These are phyloP conservation scores for Lineus longissimus DNA, from an alignment of 1,140 invertebrate species.

Conservation along the genomic window DNA sequence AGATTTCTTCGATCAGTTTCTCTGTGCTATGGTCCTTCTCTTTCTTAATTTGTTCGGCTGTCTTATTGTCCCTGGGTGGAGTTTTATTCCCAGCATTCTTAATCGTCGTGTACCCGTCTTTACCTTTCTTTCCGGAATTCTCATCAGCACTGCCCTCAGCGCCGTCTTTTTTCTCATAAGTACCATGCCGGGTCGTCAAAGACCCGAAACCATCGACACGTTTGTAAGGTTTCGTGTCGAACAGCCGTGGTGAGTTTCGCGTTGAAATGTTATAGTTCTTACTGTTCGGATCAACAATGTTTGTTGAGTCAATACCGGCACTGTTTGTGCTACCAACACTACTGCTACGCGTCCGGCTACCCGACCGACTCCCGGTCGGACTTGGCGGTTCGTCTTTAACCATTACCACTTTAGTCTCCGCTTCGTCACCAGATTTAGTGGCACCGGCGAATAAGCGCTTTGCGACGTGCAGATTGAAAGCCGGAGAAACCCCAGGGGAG, in stretches of 20 bases:
- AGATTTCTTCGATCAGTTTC: too few relatives aligned
- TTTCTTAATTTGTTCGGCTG: too few relatives aligned
- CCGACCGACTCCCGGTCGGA: constrained; percentile 11
- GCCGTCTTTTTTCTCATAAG: constrained; percentile 14
- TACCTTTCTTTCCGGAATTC: too few relatives aligned
- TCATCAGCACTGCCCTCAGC: too few relatives aligned
- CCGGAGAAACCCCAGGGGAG: not conserved
- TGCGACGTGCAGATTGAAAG: not conserved
- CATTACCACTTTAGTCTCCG: not conserved
- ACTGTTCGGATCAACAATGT: not conserved
- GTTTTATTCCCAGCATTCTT: too few relatives aligned
- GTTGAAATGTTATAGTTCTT: constrained; percentile 27
- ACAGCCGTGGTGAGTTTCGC: constrained; percentile 23
- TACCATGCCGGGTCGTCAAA: constrained; percentile 18
- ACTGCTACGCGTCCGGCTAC: constrained; percentile 26
- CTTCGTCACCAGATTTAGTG: not conserved
- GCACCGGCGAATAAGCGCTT: not conserved
- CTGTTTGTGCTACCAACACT: constrained; percentile 20
- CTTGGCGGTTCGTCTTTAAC: not conserved
- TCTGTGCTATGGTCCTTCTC: too few relatives aligned
- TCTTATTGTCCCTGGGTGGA: too few relatives aligned
- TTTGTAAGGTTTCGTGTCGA: constrained; percentile 25
- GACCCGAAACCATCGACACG: constrained; percentile 4
- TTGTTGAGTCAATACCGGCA: too few relatives aligned
- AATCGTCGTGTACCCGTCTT: too few relatives aligned